Evolutionary conservation across 2,888 invertebrate species (phyloP).

Genomic region (Linnaemya tessellans): DNA sequence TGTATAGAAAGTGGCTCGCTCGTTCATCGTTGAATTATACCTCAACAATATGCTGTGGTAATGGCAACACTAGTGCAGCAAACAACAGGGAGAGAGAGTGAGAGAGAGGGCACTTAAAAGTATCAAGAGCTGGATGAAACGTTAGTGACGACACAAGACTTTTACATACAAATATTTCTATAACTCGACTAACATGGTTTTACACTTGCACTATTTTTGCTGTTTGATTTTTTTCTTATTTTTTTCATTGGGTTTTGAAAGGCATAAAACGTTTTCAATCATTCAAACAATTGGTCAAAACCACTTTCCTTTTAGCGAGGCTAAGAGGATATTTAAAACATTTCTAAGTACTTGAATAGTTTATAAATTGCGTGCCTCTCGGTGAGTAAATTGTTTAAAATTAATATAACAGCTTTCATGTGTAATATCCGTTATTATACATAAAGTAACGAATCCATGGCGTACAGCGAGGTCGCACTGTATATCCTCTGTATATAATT

Average conservation of each 20-base stretch:
- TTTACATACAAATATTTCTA: not conserved
- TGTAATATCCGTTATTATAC: no score
- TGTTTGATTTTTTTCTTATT: not conserved
- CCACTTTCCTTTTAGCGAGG: no score
- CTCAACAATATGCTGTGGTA: constrained; percentile 10
- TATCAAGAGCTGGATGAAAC: not conserved
- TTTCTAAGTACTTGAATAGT: no score
- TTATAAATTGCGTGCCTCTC: no score
- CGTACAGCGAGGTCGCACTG: not conserved
- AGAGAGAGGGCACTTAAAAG: not conserved
- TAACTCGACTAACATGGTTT: not conserved
- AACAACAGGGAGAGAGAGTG: not conserved
- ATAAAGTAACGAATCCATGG: not conserved
- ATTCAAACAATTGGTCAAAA: no score
- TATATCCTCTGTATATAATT: constrained; percentile 28
- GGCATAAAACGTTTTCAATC: no score
- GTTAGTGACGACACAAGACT: not conserved
- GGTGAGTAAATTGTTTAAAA: no score
- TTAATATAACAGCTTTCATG: no score
- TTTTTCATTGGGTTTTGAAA: not conserved
- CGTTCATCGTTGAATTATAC: constrained; percentile 20
- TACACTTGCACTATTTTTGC: no score
- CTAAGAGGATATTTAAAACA: no score
- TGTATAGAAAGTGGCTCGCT: not conserved
- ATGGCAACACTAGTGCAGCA: not conserved